Evolutionary conservation across 2,113 vertebrate species (phyloP), one percentile per base, ranked within the genome.

Genomic region (Pipra filicauda): DNA sequence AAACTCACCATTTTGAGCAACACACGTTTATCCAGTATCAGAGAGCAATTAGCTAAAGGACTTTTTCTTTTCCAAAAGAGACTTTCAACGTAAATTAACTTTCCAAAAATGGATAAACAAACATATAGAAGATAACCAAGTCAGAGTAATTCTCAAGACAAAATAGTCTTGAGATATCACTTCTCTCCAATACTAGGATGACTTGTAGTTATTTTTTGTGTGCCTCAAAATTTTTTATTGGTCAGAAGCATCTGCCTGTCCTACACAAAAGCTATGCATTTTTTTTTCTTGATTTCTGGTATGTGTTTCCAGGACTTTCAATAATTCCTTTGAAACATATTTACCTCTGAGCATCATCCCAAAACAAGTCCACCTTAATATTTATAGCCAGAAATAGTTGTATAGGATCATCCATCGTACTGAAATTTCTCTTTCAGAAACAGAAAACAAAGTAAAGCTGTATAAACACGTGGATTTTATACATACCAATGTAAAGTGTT

Each of bases 401-500:
- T 12, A 23, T 8, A 44, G 37, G 49, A 88, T 41, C 41, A 66
- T 19, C 35, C 15, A 30, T 35, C n/a, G 66, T 31, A 59, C 7
- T 10, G 12, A 24, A 85, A 14, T 28, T 62, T 58, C 54, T 77
- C 23, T 85, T 84, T 66, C 41, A 69, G 48, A 88, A 64, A 0
- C 6, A 85, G 43, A 67, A 90, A 51, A 26, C 1, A 6, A 10
- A 79, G 30, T 8, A 74, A 52, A 85, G 7, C 18, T 43, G 11
- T 22, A 51, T 8, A 39, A 76, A 69, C 18, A 46, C 8, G 6
- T 4, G 5, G 31, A 30, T 46, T 64, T 78, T 83, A n/a, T 88
- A 97, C 98, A 66, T 97, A 99, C 99, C 97, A 77, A 99, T 98
- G 65, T 98, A 98, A 85, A 97, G 96, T 35, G 96, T 97, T 62